Base-by-base conservation (phyloP, 2,113 vertebrate genomes). In the Pluvianellus socialis region DNA sequence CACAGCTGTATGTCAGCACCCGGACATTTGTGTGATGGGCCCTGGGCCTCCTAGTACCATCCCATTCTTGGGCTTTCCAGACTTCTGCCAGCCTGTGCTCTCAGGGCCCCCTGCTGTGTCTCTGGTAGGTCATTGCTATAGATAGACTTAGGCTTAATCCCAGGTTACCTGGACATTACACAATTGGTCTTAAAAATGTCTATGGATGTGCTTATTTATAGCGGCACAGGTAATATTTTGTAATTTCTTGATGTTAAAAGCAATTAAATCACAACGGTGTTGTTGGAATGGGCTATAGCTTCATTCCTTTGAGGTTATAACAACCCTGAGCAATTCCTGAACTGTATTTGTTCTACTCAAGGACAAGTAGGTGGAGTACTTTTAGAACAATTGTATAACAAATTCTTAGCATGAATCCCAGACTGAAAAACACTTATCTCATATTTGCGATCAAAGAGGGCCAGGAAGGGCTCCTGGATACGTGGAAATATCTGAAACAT, bases 151-250 rank as follows among this genome's bases (percentile, higher is more conserved):
- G 14, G 13, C 12, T 67, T 55, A 15, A 6, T 52, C 35, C 92
- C 5, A 4, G 1, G 10, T 67, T 75, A 27, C 32, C 27, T 21
- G 20, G 14, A 32, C 12, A 45, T 92, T 16, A 72, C 12, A 45
- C 11, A 50, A 7, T 5, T 24, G 1, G 35, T 9, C 15, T 91
- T 71, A 13, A 73, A 86, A 84, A 77, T 40, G 19, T 20, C 16
- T 86, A 2, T 21, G 23, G 44, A 30, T 84, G 33, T 89, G 24
- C 12, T 79, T 73, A 83, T 50, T 94, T 73, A n/a, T 27, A 79
- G 12, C 68, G 23, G 6, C 7, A 80, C 8, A 44, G 0, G 0
- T 28, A 76, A 35, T 50, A 52, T 62, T 76, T 76, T 58, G 21
- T 35, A 58, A 47, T 38, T 84, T 68, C 35, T n/a, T 45, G 45